Evolutionary conservation across 2,888 invertebrate species (phyloP).

Genomic region (Schizotus pectinicornis): DNA sequence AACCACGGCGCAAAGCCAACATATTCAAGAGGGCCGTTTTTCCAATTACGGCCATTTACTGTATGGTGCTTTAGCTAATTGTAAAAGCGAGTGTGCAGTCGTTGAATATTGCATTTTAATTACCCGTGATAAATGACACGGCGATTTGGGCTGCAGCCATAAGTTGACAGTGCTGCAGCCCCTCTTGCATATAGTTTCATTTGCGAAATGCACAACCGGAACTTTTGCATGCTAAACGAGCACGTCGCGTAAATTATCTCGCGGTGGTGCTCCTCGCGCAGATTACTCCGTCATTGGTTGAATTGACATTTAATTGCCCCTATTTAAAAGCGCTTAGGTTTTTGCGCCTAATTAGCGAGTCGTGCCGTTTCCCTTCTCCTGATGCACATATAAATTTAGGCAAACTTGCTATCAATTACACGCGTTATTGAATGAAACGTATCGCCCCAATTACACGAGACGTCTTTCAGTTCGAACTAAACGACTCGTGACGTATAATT

Average conservation of each 20-base stretch:
- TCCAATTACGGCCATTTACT: slow-evolving; percentile 51
- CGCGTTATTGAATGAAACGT: slow-evolving; percentile 45
- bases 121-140: slow-evolving; percentile 45
- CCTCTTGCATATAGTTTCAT: slow-evolving; percentile 6
- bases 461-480: slow-evolving; percentile 34
- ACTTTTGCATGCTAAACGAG: slow-evolving; percentile 26
- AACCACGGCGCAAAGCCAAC: slow-evolving; percentile 39
- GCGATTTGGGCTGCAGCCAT: slow-evolving; percentile 18
- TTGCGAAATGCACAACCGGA: slow-evolving; percentile 14
- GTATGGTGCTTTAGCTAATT: slow-evolving; percentile 53
- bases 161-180: slow-evolving; percentile 2
- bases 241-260: slow-evolving; percentile 20
- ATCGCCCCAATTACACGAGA: slow-evolving; percentile 35
- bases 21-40: slow-evolving; percentile 50
- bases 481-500: slow-evolving; percentile 36
- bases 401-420: slow-evolving; percentile 38
- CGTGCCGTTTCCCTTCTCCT: no score
- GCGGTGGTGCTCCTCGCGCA: not conserved
- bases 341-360: slow-evolving; percentile 31
- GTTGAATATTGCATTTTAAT: slow-evolving; percentile 52
- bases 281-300: slow-evolving; percentile 22
- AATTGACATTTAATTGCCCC: slow-evolving; percentile 40
- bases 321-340: slow-evolving; percentile 37
- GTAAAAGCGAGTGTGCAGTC: slow-evolving; percentile 49
- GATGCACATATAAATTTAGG: no score